phyloP scores from a whole-genome alignment of 2,113 vertebrate species.

The Struthidea cinerea region DNA sequence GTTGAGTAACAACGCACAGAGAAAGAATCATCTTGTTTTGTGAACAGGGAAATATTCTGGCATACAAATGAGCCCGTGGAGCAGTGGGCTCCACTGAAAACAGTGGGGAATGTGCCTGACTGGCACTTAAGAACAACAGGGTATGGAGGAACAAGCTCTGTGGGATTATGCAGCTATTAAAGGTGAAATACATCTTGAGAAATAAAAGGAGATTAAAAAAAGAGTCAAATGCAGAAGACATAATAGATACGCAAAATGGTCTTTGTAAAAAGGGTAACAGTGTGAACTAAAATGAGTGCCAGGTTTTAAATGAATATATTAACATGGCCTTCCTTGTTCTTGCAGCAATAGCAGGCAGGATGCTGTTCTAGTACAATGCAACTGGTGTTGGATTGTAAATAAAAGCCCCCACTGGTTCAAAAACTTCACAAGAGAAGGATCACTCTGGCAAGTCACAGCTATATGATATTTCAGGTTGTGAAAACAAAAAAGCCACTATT shows the following conservation, averaged over 20 bases:
- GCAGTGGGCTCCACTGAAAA: not conserved
- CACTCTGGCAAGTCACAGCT: not conserved
- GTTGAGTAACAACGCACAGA: not conserved
- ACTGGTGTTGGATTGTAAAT: not conserved
- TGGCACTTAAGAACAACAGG: not conserved
- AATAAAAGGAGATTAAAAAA: not conserved
- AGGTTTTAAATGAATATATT: not conserved
- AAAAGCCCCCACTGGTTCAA: not conserved
- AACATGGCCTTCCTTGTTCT: not conserved
- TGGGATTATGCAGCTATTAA: not conserved
- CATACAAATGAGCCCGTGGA: not conserved
- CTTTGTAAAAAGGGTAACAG: not conserved
- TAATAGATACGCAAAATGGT: not conserved
- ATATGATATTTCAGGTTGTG: not conserved
- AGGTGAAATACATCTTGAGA: not conserved
- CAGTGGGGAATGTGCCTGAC: not conserved
- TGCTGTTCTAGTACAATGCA: not conserved
- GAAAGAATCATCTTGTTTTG: not conserved
- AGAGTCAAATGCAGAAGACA: not conserved
- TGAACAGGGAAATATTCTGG: not conserved
- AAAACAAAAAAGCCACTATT: not conserved
- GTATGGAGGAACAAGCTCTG: not conserved
- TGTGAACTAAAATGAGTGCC: not conserved
- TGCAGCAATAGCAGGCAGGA: not conserved
- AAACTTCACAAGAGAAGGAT: not conserved